These are phyloP conservation scores for Nemopilema nomurai DNA, from an alignment of 30 jellyfish, hydroid and myxozoan species.

Conservation along the genomic window DNA sequence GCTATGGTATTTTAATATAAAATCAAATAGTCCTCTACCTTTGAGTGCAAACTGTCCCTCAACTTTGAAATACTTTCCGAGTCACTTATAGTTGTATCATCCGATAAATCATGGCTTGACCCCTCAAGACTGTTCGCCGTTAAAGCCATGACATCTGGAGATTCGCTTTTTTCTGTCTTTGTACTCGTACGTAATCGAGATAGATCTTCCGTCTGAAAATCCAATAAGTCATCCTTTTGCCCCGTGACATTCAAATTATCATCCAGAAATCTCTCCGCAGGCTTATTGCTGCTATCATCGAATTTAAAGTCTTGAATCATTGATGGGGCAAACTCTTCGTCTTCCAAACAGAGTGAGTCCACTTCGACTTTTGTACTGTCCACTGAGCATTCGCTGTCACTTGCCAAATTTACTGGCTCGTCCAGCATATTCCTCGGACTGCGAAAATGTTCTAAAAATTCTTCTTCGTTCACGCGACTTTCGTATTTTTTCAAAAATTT, in stretches of 20 bases:
- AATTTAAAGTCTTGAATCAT: constrained; percentile 57
- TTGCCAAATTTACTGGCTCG: constrained; percentile 38
- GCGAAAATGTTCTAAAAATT: constrained; percentile 39
- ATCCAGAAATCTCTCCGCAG: constrained; percentile 31
- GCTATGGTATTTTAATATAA: too few relatives aligned
- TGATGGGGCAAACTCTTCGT: constrained; percentile 60
- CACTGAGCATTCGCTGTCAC: constrained; percentile 68
- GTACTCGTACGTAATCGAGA: constrained; percentile 58
- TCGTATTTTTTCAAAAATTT: constrained; percentile 19
- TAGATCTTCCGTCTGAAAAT: neutral
- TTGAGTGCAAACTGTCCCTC: constrained; percentile 35
- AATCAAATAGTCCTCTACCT: constrained; percentile 25
- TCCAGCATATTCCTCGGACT: constrained; percentile 7
- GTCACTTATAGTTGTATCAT: constrained; percentile 53
- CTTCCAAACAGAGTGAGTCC: constrained; percentile 58
- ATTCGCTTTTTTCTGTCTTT: constrained; percentile 25
- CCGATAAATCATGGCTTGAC: constrained; percentile 53
- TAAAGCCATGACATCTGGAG: constrained; percentile 20
- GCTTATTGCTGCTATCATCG: constrained; percentile 12
- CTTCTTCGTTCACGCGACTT: constrained; percentile 28
- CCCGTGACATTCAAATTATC: constrained; percentile 11
- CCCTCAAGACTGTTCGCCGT: constrained; percentile 51
- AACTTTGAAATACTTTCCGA: constrained; percentile 53
- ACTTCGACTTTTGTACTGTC: constrained; percentile 60
- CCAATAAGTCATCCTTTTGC: constrained; percentile 15